Evolutionary conservation across 2,888 invertebrate genomes (phyloP).

Genomic region (Cotesia congregata): DNA sequence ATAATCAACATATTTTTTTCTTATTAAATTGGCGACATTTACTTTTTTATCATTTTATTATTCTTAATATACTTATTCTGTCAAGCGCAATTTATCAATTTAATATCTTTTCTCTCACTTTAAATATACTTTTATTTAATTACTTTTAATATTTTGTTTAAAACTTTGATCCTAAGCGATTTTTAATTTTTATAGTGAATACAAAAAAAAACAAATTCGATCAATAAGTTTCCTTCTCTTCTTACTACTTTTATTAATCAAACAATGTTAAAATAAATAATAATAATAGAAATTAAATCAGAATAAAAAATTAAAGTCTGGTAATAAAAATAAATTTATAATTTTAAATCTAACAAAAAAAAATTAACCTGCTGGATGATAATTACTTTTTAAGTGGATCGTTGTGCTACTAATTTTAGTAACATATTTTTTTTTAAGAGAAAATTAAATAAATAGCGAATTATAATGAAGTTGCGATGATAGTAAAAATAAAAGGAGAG

Average conservation of each 20-base stretch:
- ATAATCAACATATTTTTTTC: constrained; percentile 26
- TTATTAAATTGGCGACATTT: constrained; percentile 27
- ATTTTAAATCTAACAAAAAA: neutral
- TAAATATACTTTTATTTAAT: constrained; percentile 2
- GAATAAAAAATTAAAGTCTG: neutral
- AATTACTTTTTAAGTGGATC: neutral
- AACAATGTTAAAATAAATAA: constrained; percentile 7
- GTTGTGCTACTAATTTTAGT: neutral
- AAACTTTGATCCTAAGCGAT: neutral
- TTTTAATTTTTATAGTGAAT: neutral
- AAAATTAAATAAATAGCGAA: constrained; percentile 32
- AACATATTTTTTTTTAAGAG: constrained; percentile 18
- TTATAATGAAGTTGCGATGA: constrained; percentile 53
- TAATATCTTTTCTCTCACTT: constrained; percentile 3
- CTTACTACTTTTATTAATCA: constrained; percentile 8
- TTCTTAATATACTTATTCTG: constrained; percentile 6
- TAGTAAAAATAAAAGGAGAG: constrained; percentile 50
- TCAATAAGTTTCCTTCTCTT: constrained; percentile 28
- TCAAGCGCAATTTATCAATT: constrained; percentile 6
- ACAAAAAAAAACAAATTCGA: neutral
- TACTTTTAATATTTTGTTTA: neutral
- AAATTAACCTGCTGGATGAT: neutral
- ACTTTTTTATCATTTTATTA: constrained; percentile 17
- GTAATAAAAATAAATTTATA: neutral
- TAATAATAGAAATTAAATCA: constrained; percentile 12